These are phyloP conservation scores for Hemiprocne comata DNA, from an alignment of 2,113 vertebrate species.

Conservation along the genomic window DNA sequence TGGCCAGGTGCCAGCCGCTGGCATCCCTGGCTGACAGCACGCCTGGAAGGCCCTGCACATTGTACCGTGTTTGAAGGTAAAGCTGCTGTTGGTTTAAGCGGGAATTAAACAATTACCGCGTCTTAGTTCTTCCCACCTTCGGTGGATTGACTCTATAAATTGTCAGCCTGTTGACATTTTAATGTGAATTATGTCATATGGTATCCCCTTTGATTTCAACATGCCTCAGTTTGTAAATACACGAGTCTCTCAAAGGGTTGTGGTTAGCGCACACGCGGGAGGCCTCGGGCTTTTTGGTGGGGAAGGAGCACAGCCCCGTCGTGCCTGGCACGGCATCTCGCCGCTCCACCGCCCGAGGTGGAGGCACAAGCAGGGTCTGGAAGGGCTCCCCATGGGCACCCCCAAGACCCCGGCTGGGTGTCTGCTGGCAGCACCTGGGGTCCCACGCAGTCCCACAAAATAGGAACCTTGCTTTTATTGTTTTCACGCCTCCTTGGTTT, in stretches of 20 bases:
- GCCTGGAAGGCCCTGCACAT: conserved; percentile 61
- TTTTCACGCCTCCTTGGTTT: background rate
- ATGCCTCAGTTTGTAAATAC: conserved; percentile 99
- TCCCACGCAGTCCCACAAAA: background rate
- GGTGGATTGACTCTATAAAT: conserved; percentile 89
- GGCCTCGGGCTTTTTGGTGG: conserved; percentile 91
- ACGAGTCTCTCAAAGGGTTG: conserved; percentile 96
- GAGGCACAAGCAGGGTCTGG: background rate
- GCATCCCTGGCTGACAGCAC: conserved; percentile 68
- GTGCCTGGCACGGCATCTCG: background rate
- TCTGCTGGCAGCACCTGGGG: rapidly evolving
- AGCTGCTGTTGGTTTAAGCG: conserved; percentile 77
- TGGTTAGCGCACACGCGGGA: conserved; percentile 92
- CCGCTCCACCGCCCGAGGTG: background rate
- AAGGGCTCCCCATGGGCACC: background rate
- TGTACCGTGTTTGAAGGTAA: conserved; percentile 62
- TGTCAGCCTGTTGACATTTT: conserved; percentile 95
- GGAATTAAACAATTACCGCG: conserved; percentile 82
- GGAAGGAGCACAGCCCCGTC: conserved; percentile 58
- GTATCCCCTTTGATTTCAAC: conserved; percentile 99
- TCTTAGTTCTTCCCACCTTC: conserved; percentile 84
- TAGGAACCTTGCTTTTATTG: background rate
- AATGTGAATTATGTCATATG: conserved; percentile 98
- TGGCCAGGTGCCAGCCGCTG: conserved; percentile 66
- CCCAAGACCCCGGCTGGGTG: rapidly evolving